Evolutionary conservation across 2,113 vertebrate species (phyloP).

Genomic region (Anser cygnoides): DNA sequence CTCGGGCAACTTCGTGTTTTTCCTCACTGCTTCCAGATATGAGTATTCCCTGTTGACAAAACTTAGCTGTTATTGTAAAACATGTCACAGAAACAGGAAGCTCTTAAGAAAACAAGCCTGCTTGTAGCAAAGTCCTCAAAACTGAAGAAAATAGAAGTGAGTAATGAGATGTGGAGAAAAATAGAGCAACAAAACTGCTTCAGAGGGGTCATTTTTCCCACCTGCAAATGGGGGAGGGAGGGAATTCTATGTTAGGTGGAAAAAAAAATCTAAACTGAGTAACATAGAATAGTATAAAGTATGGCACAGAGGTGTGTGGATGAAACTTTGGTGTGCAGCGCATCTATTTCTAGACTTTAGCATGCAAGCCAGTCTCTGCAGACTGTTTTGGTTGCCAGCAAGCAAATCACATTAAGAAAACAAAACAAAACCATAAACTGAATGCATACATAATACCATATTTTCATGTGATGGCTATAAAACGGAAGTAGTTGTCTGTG

Average conservation of each 20-base stretch:
- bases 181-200: neutral
- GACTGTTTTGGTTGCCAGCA: neutral
- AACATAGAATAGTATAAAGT: neutral
- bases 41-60: neutral
- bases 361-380: neutral
- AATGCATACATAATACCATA: neutral
- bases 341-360: neutral
- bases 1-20: neutral
- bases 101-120: neutral
- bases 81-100: neutral
- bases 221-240: neutral
- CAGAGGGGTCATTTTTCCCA: neutral
- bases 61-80: neutral
- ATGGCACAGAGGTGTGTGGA: neutral
- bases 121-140: neutral
- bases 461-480: neutral
- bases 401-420: neutral
- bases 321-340: neutral
- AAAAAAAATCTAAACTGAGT: neutral
- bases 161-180: neutral
- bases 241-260: neutral
- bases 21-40: neutral
- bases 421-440: accelerated
- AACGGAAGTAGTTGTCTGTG: neutral
- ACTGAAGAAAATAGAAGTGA: neutral